These are phyloP conservation scores for Ypsolopha sequella DNA, from an alignment of 2,888 invertebrate species.

Conservation along the genomic window DNA sequence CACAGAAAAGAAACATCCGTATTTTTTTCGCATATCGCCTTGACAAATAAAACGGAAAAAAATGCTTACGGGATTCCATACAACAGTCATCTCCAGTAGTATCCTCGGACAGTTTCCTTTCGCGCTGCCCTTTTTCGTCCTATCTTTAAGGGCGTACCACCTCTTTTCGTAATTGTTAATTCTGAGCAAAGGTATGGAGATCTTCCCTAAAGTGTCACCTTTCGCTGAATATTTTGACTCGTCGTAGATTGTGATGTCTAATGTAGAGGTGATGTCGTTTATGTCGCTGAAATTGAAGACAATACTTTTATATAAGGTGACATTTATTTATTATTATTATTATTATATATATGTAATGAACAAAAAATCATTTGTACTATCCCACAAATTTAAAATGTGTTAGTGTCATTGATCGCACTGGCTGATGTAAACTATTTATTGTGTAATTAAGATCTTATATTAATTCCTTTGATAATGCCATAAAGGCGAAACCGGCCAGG, in stretches of 20 bases:
- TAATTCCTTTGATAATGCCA: too few species aligned
- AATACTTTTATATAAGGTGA: too few species aligned
- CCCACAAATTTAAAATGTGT: too few species aligned
- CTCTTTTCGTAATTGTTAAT: constrained; percentile 49
- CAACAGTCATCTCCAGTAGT: constrained; percentile 51
- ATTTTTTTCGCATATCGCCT: too few species aligned
- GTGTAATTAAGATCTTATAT: too few species aligned
- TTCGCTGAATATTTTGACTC: constrained; percentile 43
- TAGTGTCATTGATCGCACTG: too few species aligned
- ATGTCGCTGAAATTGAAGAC: constrained; percentile 33
- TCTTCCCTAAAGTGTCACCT: constrained; percentile 45
- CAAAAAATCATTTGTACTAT: too few species aligned
- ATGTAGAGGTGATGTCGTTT: constrained; percentile 50
- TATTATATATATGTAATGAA: too few species aligned
- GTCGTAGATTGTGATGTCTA: constrained; percentile 50
- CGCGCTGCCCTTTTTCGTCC: constrained; percentile 37
- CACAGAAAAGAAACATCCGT: too few species aligned
- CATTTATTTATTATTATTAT: too few species aligned
- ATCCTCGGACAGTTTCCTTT: constrained; percentile 52
- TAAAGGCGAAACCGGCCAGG: too few species aligned
- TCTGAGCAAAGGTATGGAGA: constrained; percentile 50
- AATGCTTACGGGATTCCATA: constrained; percentile 53
- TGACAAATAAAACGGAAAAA: background rate
- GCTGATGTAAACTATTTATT: too few species aligned
- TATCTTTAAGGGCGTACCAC: constrained; percentile 54